Base-by-base conservation (phyloP, 2,888 invertebrate genomes). In the Macrophya alboannulata region DNA sequence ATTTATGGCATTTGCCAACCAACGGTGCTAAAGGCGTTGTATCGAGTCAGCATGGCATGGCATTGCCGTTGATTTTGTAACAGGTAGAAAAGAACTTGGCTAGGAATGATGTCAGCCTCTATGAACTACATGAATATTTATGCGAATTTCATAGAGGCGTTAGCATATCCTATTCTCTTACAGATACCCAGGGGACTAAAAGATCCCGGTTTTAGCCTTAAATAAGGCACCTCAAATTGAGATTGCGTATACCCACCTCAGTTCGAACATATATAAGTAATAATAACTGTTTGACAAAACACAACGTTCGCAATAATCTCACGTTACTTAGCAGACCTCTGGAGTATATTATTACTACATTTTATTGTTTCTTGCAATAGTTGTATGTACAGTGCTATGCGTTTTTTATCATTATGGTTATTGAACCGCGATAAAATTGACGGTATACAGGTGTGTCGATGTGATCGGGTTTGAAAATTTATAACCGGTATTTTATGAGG, bases 21-120 rank as follows among this genome's bases (percentile, higher is more conserved):
- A 51, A 25, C 48, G 55, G 31, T 31, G 77, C 77, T 31, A 15
- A 51, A 77, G 77, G 77, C 77, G 51, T 48, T 17, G 43, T 37
- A 12, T 72, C 6, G n/a, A 12, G 3, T 9, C 48, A 15, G 17
- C 17, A 31, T 37, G 12, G 37, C 37, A 68, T 15, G 10, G 8
- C 8, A 37, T 31, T 10, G 31, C 37, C 43, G 8, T 12, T 15
- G 4, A 17, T 81, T 81, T 62, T 81, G 79, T 62, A 81, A 81
- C 79, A 81, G 62, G 62, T 81, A 81, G 21, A 81, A 31, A n/a
- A 37, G 31, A 55, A 62, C 40, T 43, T 21, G 40, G 15, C 48
- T 43, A 81, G 59, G 21, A 81, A 81, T 81, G n/a, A 81, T 43
- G 79, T 81, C 79, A 81, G 77, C 25, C 25, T 31, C 55, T 31